A percentile compares a stretch with the other conserved stretches of the same genome.
These are phyloP conservation scores for Onychorhynchus coronatus DNA, from an alignment of 2,113 vertebrate genomes.

Conservation along the genomic window DNA sequence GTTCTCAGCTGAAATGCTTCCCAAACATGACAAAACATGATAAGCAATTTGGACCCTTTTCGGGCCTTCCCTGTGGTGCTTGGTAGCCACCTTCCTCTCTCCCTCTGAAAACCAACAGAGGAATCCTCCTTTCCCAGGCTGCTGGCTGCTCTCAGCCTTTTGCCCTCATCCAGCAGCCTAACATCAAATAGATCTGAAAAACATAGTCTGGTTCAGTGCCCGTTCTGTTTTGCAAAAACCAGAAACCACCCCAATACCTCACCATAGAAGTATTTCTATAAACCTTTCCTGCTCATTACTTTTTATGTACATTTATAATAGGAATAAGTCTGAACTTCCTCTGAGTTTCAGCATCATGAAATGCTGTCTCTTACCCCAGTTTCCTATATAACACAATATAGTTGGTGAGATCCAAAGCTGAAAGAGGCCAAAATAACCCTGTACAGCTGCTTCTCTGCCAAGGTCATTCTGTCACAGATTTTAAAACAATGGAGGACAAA, in stretches of 20 bases:
- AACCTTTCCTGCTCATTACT: background rate
- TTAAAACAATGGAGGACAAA: slow-evolving; percentile 15
- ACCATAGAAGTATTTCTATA: background rate
- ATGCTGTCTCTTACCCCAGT: background rate
- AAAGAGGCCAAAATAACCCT: slow-evolving; percentile 9
- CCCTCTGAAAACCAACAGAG: background rate
- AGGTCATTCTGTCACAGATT: background rate
- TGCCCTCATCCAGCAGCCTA: background rate
- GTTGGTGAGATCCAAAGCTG: background rate
- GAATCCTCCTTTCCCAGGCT: background rate
- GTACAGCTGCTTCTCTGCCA: background rate
- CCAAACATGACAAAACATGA: background rate
- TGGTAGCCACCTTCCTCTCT: background rate
- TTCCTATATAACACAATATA: slow-evolving; percentile 36
- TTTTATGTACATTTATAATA: background rate
- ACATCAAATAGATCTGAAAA: background rate
- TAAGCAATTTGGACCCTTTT: background rate
- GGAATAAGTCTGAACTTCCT: background rate
- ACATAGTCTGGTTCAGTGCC: background rate
- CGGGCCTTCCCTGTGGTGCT: background rate
- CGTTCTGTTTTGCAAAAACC: background rate
- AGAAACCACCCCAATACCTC: background rate
- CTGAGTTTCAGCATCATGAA: background rate
- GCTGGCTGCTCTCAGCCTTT: background rate
- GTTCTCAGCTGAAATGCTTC: background rate